Evolutionary conservation across 2,797 vertebrate species (phyloP).

Genomic region (Chrysocyon brachyurus): DNA sequence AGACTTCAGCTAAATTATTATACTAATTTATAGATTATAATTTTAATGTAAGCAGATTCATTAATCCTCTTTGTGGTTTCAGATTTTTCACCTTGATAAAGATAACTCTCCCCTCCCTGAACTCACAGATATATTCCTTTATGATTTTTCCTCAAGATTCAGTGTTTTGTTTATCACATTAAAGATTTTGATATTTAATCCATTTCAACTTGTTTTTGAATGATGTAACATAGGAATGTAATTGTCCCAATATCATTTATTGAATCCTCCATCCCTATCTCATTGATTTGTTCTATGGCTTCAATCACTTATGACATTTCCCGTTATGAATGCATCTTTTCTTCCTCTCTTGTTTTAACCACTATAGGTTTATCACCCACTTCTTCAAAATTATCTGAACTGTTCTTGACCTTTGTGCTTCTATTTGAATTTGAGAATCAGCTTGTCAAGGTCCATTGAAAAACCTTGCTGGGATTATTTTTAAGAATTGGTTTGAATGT

Average conservation of each 20-base stretch:
- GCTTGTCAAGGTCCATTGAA: neutral
- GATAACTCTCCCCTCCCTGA: neutral
- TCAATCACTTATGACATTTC: rapidly evolving
- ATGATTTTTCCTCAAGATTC: neutral
- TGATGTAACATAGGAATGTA: rapidly evolving
- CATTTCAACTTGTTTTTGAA: neutral
- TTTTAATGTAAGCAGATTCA: neutral
- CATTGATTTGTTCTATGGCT: rapidly evolving
- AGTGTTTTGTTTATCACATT: neutral
- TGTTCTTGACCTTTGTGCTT: neutral
- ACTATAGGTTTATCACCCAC: rapidly evolving
- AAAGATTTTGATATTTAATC: neutral
- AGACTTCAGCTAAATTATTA: neutral
- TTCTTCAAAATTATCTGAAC: neutral
- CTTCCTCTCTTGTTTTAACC: neutral
- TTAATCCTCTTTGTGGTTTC: neutral
- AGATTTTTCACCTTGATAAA: neutral
- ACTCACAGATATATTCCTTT: neutral
- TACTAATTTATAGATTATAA: neutral
- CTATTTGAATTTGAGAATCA: neutral
- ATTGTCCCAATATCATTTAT: rapidly evolving
- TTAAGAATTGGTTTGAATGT: neutral
- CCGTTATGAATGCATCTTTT: rapidly evolving
- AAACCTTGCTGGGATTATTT: neutral
- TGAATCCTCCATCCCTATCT: rapidly evolving